These are phyloP conservation scores for Desoria tigrina DNA, from an alignment of 2,888 invertebrate genomes.

Conservation along the genomic window DNA sequence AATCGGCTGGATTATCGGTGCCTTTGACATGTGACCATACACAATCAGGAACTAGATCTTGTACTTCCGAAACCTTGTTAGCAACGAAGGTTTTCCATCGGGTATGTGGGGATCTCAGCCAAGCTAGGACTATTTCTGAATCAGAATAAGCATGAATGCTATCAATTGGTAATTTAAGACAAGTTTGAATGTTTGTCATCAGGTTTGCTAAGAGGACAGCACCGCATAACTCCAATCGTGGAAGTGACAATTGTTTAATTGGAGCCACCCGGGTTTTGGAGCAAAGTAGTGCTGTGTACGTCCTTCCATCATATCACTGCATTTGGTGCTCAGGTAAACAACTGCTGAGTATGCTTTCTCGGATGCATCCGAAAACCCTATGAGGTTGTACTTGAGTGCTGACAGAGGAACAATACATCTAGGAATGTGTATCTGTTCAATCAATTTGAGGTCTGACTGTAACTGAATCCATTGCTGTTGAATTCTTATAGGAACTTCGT, in stretches of 20 bases:
- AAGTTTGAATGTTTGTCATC: slow-evolving; percentile 22
- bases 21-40: slow-evolving; percentile 48
- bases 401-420: too few relatives aligned
- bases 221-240: too few relatives aligned
- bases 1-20: slow-evolving; percentile 49
- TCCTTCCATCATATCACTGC: too few relatives aligned
- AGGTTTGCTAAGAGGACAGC: slow-evolving; percentile 52
- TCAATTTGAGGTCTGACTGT: too few relatives aligned
- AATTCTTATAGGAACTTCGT: too few relatives aligned
- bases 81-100: slow-evolving; percentile 52
- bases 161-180: slow-evolving; percentile 21
- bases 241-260: slow-evolving; percentile 50
- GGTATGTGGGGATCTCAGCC: slow-evolving; percentile 47
- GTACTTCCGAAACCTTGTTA: slow-evolving; percentile 51
- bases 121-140: slow-evolving; percentile 54
- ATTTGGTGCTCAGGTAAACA: too few relatives aligned
- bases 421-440: too few relatives aligned
- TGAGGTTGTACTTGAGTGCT: too few relatives aligned
- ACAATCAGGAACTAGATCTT: slow-evolving; percentile 26
- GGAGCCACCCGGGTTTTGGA: slow-evolving; percentile 53
- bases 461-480: too few relatives aligned
- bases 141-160: slow-evolving; percentile 51
- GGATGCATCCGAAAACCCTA: too few relatives aligned
- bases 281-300: too few relatives aligned
- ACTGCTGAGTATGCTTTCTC: too few relatives aligned